Base-by-base conservation (phyloP, 2,113 vertebrate genomes). In the Anas platyrhynchos region DNA sequence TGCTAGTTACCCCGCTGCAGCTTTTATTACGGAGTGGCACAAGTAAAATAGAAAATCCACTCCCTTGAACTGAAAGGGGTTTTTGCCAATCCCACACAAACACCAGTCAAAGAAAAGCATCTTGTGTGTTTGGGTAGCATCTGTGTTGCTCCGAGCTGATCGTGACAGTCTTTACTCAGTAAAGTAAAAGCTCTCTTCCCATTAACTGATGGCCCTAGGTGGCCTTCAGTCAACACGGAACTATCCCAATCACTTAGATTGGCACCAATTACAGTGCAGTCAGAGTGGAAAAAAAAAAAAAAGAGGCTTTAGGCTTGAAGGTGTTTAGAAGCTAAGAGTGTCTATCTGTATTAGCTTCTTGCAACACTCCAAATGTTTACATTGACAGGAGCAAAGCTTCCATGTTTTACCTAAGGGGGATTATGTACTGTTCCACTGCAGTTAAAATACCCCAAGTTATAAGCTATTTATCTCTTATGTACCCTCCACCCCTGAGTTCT, bases 331-430 rank as follows among this genome's bases (percentile, higher is more conserved):
- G 85, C 93, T 54, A 8, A 68, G 8, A 80, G 72, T 41, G 27
- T 61, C 75, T 44, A 2, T 54, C 74, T 88, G 46, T 21, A 17
- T 18, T 58, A 69, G 93, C 72, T 84, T 74, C 83, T 84, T 26
- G 56, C 62, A 77, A n/a, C 86, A 80, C 83, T 83, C 88, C 27
- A 75, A 66, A 77, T 96, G 97, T 97, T 98, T 97, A 97, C 97
- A 96, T 76, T 89, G 93, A 92, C 38, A 92, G 96, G 96, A 95
- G 87, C 86, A 52, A 80, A 92, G 81, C 50, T 91, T 87, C 94
- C 89, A 22, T 89, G 88, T 89, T 92, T 94, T 88, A 88, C 76
- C 48, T 34, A 9, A 32, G 46, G 93, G 93, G 95, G 68, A 48
- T 32, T 48, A 65, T 71, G 88, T 66, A 58, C 62, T 85, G 73